Conservation (phyloP, 2,113 vertebrate genomes). For the Odobenus rosmarus region DNA sequence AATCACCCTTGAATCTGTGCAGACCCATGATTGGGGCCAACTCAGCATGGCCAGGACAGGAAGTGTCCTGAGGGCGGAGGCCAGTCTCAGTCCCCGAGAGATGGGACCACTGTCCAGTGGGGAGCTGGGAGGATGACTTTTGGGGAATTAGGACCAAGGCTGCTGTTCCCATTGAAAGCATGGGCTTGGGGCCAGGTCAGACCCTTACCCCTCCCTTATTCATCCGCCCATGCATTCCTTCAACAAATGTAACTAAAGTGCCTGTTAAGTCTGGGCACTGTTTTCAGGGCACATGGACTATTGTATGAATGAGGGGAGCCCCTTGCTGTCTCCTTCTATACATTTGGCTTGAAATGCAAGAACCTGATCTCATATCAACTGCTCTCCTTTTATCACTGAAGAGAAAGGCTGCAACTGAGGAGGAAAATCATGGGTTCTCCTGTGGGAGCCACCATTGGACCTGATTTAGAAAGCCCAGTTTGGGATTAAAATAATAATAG, state of each 20-base stretch:
- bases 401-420: background rate
- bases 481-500: background rate
- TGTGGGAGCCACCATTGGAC: background rate
- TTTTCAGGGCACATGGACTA: background rate
- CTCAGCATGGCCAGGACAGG: background rate
- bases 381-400: background rate
- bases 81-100: background rate
- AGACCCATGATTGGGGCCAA: background rate
- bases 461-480: background rate
- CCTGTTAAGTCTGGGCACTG: background rate
- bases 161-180: background rate
- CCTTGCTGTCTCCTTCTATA: background rate
- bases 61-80: background rate
- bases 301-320: background rate
- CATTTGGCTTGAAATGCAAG: background rate
- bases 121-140: background rate
- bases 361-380: background rate
- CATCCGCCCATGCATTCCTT: background rate
- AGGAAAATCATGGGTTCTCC: background rate
- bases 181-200: background rate
- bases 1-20: background rate
- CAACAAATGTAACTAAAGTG: background rate
- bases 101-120: background rate
- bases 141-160: background rate
- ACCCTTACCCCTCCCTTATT: background rate